Percentiles rank a stretch among this genome's conserved stretches.
Conservation (phyloP, 2,888 invertebrate species). For the Branchipolynoe longqiensis region DNA sequence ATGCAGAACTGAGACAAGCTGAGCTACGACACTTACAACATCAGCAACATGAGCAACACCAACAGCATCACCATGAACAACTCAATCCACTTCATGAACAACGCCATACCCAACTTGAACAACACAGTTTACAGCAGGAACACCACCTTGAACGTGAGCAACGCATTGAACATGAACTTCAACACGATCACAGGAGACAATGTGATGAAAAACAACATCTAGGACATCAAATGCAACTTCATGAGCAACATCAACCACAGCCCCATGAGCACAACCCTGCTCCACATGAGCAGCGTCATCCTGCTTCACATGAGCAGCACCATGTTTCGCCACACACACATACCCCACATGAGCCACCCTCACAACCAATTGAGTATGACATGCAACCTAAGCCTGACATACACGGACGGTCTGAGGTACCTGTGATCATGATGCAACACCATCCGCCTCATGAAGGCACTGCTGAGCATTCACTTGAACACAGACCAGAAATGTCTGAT, state of each 20-base stretch:
- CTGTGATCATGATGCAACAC: conserved; percentile 32
- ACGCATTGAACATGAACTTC: neutral
- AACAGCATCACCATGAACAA: conserved; percentile 22
- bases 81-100: conserved; percentile 20
- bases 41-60: neutral
- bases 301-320: conserved; percentile 12
- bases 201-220: neutral
- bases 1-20: conserved; percentile 21
- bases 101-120: neutral
- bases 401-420: conserved; percentile 1
- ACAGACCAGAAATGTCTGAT: too few relatives aligned
- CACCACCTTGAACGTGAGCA: conserved; percentile 27
- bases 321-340: conserved; percentile 51
- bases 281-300: too few relatives aligned
- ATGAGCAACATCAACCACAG: neutral
- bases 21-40: conserved; percentile 39
- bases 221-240: neutral
- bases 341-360: neutral
- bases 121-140: neutral
- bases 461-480: neutral
- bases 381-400: neutral
- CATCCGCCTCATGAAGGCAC: neutral
- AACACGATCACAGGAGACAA: neutral
- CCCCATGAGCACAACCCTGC: conserved; percentile 37
- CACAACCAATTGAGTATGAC: neutral